These are phyloP conservation scores for Melanotaenia pygmaea DNA, from an alignment of 2,797 vertebrate genomes.

Conservation along the genomic window DNA sequence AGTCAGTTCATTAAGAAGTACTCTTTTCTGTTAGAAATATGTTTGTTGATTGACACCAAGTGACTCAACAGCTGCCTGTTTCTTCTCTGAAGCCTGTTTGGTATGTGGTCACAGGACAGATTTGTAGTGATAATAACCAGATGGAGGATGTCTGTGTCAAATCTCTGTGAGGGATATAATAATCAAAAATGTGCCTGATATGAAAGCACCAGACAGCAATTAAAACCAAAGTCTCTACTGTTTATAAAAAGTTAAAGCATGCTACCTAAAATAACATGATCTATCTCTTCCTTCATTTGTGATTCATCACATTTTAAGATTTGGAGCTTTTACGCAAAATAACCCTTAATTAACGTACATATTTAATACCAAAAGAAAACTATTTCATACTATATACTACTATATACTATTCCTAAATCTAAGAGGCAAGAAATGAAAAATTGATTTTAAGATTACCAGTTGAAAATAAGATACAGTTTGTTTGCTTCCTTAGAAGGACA, in stretches of 20 bases:
- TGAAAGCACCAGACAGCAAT: constrained; percentile 49
- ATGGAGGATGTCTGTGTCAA: constrained; percentile 72
- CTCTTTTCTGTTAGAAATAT: constrained; percentile 41
- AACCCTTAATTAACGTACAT: too few species aligned
- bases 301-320: too few species aligned
- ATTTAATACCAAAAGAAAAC: too few species aligned
- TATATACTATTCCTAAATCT: too few species aligned
- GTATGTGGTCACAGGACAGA: constrained; percentile 76
- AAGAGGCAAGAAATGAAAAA: too few species aligned
- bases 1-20: constrained; percentile 20
- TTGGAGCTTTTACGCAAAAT: too few species aligned
- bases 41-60: constrained; percentile 56
- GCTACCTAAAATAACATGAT: not conserved
- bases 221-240: constrained; percentile 8
- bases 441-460: too few species aligned
- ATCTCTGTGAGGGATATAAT: constrained; percentile 65
- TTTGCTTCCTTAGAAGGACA: too few species aligned
- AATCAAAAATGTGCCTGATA: constrained; percentile 81
- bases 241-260: constrained; percentile 11
- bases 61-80: constrained; percentile 67
- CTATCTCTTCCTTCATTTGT: not conserved
- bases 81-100: constrained; percentile 76
- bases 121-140: constrained; percentile 74
- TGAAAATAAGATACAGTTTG: too few species aligned
- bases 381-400: too few species aligned